A percentile compares a stretch with the other conserved stretches of the same genome.
phyloP scores from a whole-genome alignment of 2,113 vertebrate genomes.

The Myocastor coypus region DNA sequence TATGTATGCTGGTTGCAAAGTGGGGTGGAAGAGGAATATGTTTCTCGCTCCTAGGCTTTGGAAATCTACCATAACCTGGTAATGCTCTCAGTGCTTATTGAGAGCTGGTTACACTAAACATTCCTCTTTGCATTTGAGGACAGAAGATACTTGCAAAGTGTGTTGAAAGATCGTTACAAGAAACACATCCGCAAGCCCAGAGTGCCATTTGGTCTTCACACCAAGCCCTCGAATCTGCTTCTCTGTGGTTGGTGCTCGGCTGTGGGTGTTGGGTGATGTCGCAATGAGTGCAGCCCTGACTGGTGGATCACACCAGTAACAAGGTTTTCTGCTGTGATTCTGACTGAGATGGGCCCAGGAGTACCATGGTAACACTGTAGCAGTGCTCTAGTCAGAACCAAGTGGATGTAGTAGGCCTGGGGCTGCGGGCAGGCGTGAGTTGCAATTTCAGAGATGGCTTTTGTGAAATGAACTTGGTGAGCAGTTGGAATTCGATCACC shows the following conservation, averaged over 20 bases:
- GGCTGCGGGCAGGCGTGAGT: neutral
- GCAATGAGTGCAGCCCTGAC: constrained; percentile 61
- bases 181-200: neutral
- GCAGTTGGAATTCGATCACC: neutral
- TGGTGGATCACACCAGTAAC: neutral
- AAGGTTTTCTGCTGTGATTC: neutral
- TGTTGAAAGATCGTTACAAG: neutral
- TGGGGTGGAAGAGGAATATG: neutral
- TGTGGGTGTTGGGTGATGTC: constrained; percentile 47
- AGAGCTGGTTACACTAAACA: neutral
- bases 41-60: constrained; percentile 37
- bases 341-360: constrained; percentile 61
- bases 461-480: constrained; percentile 65
- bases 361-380: constrained; percentile 63
- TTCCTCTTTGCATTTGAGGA: constrained; percentile 39
- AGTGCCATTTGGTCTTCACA: neutral
- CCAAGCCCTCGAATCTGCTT: neutral
- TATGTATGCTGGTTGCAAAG: constrained; percentile 24
- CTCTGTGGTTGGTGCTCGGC: neutral
- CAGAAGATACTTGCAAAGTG: constrained; percentile 10
- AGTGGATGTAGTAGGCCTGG: constrained; percentile 9
- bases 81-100: constrained; percentile 22
- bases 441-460: neutral
- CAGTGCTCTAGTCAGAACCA: constrained; percentile 21
- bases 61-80: neutral